A percentile compares a stretch with the other conserved stretches of the same genome.
Conservation (phyloP, 1,140 invertebrate genomes). For the Dinoponera quadriceps region DNA sequence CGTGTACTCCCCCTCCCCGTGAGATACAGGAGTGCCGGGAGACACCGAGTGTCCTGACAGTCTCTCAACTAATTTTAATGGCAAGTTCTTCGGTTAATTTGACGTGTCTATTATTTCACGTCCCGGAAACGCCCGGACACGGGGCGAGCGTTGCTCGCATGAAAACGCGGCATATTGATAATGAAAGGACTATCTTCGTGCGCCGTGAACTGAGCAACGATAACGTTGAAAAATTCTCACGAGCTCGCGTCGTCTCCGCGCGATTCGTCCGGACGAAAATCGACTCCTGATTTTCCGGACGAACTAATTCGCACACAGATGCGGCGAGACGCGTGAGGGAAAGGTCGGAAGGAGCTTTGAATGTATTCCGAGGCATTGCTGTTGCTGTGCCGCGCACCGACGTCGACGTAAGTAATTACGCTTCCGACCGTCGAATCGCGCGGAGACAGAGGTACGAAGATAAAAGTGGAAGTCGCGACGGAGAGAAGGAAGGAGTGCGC, state of each 20-base stretch:
- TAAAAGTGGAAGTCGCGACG: conserved; percentile 44
- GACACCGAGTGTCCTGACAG: not conserved
- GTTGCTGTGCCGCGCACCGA: conserved; percentile 44
- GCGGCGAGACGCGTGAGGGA: not conserved
- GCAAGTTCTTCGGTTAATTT: conserved; percentile 5
- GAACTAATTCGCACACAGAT: not conserved
- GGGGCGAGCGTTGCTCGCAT: not conserved
- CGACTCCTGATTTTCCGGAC: not conserved
- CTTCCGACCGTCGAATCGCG: conserved; percentile 81
- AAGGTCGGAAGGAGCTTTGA: too few species aligned
- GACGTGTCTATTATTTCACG: not conserved
- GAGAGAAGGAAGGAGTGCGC: conserved; percentile 38
- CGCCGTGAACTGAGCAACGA: too few species aligned
- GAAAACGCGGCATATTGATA: too few species aligned
- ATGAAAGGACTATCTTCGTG: too few species aligned
- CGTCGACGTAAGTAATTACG: conserved; percentile 81
- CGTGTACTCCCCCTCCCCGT: not conserved
- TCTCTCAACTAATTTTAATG: conserved; percentile 9
- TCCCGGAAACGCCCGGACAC: not conserved
- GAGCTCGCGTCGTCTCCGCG: not conserved
- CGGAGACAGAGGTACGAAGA: conserved; percentile 54
- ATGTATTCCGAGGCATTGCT: not conserved
- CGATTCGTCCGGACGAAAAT: not conserved
- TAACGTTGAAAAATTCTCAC: conserved; percentile 16
- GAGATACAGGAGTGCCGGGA: conserved; percentile 36